A percentile compares a stretch with the other conserved stretches of the same genome.
These are phyloP conservation scores for Lucifuga dentata DNA, from an alignment of 2,113 vertebrate genomes.

Conservation along the genomic window DNA sequence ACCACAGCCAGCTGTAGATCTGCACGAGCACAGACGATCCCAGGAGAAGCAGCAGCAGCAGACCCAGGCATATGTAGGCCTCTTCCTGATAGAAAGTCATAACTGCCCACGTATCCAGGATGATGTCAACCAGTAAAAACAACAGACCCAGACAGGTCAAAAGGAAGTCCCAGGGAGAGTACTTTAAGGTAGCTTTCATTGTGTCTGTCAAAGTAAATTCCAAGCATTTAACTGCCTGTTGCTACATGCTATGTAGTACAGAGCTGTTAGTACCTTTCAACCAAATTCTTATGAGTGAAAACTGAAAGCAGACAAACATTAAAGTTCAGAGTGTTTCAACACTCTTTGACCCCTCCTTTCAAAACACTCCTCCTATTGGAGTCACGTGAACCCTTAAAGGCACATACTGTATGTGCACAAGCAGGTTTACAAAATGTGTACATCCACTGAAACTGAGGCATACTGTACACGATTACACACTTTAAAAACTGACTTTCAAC, in stretches of 20 bases:
- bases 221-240: not conserved
- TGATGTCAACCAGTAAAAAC: constrained; percentile 57
- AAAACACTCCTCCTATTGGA: not conserved
- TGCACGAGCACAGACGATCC: constrained; percentile 69
- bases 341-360: not conserved
- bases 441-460: not conserved
- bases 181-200: constrained; percentile 40
- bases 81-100: constrained; percentile 62
- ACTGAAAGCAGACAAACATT: not conserved
- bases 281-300: not conserved
- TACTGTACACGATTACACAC: not conserved
- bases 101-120: constrained; percentile 35
- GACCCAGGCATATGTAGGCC: constrained; percentile 34
- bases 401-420: too few relatives aligned
- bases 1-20: constrained; percentile 78
- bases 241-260: not conserved
- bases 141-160: constrained; percentile 45
- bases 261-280: not conserved
- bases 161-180: constrained; percentile 13
- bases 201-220: not conserved
- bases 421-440: not conserved
- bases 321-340: constrained; percentile 3
- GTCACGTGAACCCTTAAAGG: constrained; percentile 7
- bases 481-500: too few relatives aligned
- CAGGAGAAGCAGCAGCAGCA: constrained; percentile 68